Evolutionary conservation across 2,113 vertebrate genomes (phyloP).

Genomic region (Cyprinodon brontotheroides): DNA sequence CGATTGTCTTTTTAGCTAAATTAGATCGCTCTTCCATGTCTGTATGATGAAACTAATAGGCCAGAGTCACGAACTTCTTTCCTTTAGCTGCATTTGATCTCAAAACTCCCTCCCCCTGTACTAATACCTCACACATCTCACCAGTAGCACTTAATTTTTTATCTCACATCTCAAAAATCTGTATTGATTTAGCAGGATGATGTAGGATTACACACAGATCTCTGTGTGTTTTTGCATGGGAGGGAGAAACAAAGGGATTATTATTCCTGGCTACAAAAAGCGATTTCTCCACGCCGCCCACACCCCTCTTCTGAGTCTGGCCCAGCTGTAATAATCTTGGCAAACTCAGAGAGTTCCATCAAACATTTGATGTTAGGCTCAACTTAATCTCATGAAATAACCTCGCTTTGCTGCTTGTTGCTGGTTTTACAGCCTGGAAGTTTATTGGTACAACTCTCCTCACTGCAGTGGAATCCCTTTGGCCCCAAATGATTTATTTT

Average conservation of each 20-base stretch:
- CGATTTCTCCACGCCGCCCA: too few relatives aligned
- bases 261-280: too few relatives aligned
- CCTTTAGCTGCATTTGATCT: neutral
- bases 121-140: conserved; percentile 28
- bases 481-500: neutral
- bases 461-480: neutral
- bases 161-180: conserved; percentile 41
- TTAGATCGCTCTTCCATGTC: too few relatives aligned
- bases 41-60: too few relatives aligned
- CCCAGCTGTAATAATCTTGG: conserved; percentile 40
- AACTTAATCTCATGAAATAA: neutral
- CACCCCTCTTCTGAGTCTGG: too few relatives aligned
- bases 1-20: too few relatives aligned
- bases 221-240: conserved; percentile 1
- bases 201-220: conserved; percentile 32
- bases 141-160: conserved; percentile 32
- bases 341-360: conserved; percentile 34
- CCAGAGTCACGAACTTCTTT: too few relatives aligned
- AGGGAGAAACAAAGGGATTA: neutral
- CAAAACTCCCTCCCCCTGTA: conserved; percentile 6
- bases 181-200: conserved; percentile 49
- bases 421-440: neutral
- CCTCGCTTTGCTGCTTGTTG: neutral
- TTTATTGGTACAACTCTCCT: neutral
- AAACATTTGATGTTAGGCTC: conserved; percentile 1